Conservation (phyloP, 2,888 invertebrate species). For the Heliconius aoede region DNA sequence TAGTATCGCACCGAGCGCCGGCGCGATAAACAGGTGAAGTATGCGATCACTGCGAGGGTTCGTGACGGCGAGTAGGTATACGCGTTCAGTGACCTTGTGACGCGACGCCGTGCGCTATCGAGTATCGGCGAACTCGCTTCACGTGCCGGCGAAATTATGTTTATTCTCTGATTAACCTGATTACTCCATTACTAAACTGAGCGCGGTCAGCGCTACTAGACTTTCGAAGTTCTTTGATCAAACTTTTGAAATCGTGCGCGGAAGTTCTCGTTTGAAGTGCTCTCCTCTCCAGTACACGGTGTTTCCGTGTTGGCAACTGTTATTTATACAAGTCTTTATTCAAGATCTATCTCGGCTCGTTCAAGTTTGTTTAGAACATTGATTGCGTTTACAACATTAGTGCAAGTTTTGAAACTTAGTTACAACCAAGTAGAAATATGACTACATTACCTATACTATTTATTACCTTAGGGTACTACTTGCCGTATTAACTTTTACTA, state of each 20-base stretch:
- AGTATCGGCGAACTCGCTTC: constrained; percentile 39
- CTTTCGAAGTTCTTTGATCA: constrained; percentile 49
- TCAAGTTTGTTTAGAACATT: constrained; percentile 36
- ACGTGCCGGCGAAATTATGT: constrained; percentile 47
- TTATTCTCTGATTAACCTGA: constrained; percentile 44
- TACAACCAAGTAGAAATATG: background rate
- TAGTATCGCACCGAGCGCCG: constrained; percentile 54
- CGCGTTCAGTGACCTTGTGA: constrained; percentile 64
- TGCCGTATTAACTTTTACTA: background rate
- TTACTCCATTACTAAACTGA: constrained; percentile 27
- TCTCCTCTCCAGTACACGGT: constrained; percentile 35
- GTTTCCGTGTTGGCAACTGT: constrained; percentile 36
- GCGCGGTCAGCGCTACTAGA: constrained; percentile 33
- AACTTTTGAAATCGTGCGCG: constrained; percentile 49
- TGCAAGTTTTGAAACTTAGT: constrained; percentile 21
- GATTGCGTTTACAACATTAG: constrained; percentile 34
- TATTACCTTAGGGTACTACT: background rate
- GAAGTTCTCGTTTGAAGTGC: constrained; percentile 34
- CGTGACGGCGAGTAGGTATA: constrained; percentile 52
- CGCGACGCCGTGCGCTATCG: constrained; percentile 44
- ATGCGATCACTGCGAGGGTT: constrained; percentile 47
- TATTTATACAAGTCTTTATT: constrained; percentile 41
- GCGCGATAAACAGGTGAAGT: constrained; percentile 41
- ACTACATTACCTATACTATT: background rate
- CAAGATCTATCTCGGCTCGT: constrained; percentile 22